These are phyloP conservation scores for Ceryle rudis DNA, from an alignment of 2,797 vertebrate genomes.

Conservation along the genomic window DNA sequence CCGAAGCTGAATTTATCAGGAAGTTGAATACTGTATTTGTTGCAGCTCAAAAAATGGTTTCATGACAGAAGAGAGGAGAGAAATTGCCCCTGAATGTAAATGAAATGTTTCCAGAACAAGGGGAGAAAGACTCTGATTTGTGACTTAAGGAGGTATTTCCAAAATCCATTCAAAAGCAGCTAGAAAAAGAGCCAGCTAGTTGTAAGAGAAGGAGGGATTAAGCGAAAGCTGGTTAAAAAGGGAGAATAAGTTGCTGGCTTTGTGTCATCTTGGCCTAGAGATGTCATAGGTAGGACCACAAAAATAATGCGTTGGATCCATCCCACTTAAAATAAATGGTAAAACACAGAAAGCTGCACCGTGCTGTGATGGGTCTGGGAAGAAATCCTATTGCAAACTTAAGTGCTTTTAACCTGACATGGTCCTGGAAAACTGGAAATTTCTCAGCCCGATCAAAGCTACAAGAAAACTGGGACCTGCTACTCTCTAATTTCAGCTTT, in stretches of 20 bases:
- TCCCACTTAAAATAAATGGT: background rate
- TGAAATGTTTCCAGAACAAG: background rate
- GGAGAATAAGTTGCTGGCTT: background rate
- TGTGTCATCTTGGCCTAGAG: background rate
- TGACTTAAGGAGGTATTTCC: background rate
- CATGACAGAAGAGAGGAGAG: background rate
- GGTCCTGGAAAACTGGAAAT: background rate
- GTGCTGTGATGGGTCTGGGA: background rate
- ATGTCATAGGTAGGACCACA: background rate
- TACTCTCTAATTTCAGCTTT: background rate
- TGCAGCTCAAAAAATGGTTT: background rate
- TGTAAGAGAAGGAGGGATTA: background rate
- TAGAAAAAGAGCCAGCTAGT: background rate
- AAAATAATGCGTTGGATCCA: background rate
- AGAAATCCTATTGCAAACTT: background rate
- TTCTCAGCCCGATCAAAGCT: background rate
- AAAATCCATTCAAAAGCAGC: background rate
- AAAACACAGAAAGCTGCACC: background rate
- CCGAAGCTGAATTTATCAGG: background rate
- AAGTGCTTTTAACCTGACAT: rapidly evolving
- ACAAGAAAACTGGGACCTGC: background rate
- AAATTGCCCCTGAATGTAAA: background rate
- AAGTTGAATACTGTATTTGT: background rate
- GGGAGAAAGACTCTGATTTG: background rate
- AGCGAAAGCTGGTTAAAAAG: background rate